Conservation (phyloP, 30 jellyfish, hydroid and myxozoan genomes). For the Turritopsis rubra region DNA sequence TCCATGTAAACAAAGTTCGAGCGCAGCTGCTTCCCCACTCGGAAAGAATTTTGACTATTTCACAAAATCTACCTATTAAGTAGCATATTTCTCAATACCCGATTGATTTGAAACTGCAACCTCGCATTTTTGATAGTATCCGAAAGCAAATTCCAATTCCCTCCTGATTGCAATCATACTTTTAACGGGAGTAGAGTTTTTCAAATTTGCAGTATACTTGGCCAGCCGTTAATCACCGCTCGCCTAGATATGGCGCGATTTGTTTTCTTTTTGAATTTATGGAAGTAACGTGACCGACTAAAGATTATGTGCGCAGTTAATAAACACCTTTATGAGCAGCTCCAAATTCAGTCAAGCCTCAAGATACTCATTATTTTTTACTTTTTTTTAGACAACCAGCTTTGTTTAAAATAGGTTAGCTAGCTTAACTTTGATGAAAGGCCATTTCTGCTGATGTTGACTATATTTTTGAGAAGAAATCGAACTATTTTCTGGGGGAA, state of each 20-base stretch:
- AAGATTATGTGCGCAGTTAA: too few relatives aligned
- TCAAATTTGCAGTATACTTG: not conserved
- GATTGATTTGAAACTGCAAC: too few relatives aligned
- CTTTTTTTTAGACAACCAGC: too few relatives aligned
- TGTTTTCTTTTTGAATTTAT: not conserved
- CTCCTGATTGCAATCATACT: not conserved
- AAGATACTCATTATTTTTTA: too few relatives aligned
- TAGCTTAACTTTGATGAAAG: too few relatives aligned
- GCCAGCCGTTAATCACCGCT: not conserved
- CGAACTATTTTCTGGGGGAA: too few relatives aligned
- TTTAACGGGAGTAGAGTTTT: not conserved
- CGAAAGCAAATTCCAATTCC: not conserved
- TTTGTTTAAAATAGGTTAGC: too few relatives aligned
- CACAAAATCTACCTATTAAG: not conserved
- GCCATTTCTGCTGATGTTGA: too few relatives aligned
- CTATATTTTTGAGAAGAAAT: too few relatives aligned
- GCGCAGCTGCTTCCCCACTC: not conserved
- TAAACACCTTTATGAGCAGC: too few relatives aligned
- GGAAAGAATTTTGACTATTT: not conserved
- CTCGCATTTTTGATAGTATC: not conserved
- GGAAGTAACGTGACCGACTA: not conserved
- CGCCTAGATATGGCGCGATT: not conserved
- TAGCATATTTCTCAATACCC: too few relatives aligned
- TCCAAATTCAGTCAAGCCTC: too few relatives aligned
- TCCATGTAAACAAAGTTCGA: constrained; percentile 10